These are phyloP conservation scores for Leuctra nigra DNA, from an alignment of 2,888 invertebrate genomes.

Conservation along the genomic window DNA sequence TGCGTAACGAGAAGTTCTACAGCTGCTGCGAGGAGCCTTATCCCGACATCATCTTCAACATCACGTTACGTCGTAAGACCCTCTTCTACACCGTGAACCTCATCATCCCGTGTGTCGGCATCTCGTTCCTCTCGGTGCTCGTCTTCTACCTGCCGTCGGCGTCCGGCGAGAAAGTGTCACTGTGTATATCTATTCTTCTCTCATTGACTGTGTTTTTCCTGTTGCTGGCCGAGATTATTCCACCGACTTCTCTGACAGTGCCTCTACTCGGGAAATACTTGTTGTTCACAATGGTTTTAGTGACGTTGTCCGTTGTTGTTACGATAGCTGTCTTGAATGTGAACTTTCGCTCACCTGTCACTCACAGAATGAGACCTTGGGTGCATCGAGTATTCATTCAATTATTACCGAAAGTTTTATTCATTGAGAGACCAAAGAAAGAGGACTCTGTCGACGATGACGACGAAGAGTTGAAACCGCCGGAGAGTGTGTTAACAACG, in stretches of 20 bases:
- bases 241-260: constrained; percentile 87
- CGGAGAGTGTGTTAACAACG: constrained; percentile 59
- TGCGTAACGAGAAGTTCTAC: constrained; percentile 86
- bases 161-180: constrained; percentile 93
- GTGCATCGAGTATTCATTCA: constrained; percentile 69
- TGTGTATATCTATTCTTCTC: constrained; percentile 89
- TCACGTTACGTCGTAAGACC: constrained; percentile 89
- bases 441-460: constrained; percentile 53
- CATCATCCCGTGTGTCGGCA: constrained; percentile 95
- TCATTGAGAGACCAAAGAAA: constrained; percentile 83
- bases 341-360: constrained; percentile 85
- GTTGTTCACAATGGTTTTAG: constrained; percentile 90
- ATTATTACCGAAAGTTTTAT: constrained; percentile 49
- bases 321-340: constrained; percentile 92
- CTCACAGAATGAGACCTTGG: constrained; percentile 89
- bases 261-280: constrained; percentile 88
- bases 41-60: constrained; percentile 95
- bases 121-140: constrained; percentile 92
- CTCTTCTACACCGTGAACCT: constrained; percentile 97
- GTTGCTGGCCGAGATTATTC: constrained; percentile 88
- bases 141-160: constrained; percentile 97
- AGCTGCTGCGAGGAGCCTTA: constrained; percentile 96
- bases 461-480: constrained; percentile 43
- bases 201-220: constrained; percentile 93
- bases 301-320: constrained; percentile 86